Evolutionary conservation across 1,140 invertebrate genomes (phyloP).

Genomic region (Aphaenogaster rudis): DNA sequence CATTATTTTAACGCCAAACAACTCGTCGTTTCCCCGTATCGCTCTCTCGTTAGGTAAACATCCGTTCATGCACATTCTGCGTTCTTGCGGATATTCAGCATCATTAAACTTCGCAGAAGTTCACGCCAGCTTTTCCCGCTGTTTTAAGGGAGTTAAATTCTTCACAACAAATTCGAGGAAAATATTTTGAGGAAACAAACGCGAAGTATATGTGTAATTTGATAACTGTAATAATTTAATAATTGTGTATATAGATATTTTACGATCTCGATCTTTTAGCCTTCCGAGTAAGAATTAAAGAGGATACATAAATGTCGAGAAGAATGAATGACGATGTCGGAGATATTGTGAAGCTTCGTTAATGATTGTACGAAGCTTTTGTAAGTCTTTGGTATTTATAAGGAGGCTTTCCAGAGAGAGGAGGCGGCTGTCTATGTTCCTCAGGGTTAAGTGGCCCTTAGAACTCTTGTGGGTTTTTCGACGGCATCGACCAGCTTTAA

Average conservation of each 20-base stretch:
- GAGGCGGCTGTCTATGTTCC: background rate
- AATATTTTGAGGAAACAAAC: background rate
- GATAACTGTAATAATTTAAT: background rate
- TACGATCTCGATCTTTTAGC: background rate
- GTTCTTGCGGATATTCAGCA: background rate
- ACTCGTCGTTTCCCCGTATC: slow-evolving; percentile 13
- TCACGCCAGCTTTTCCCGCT: background rate
- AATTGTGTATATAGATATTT: background rate
- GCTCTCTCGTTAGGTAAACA: slow-evolving; percentile 18
- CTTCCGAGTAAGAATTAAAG: background rate
- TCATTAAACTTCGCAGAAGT: slow-evolving; percentile 5
- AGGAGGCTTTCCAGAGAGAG: background rate
- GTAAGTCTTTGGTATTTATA: background rate
- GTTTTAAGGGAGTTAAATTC: background rate
- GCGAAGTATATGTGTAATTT: background rate
- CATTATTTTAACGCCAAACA: slow-evolving; percentile 37
- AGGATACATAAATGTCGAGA: background rate
- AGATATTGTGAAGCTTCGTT: background rate
- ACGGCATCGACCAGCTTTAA: slow-evolving; percentile 36
- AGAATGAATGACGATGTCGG: background rate
- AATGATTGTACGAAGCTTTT: background rate
- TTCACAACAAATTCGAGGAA: background rate
- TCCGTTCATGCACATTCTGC: slow-evolving; percentile 1
- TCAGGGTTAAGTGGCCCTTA: slow-evolving; percentile 36
- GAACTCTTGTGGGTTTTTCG: slow-evolving; percentile 38